Evolutionary conservation across 2,113 vertebrate genomes (phyloP).

Genomic region (Ceyx cyanopectus): DNA sequence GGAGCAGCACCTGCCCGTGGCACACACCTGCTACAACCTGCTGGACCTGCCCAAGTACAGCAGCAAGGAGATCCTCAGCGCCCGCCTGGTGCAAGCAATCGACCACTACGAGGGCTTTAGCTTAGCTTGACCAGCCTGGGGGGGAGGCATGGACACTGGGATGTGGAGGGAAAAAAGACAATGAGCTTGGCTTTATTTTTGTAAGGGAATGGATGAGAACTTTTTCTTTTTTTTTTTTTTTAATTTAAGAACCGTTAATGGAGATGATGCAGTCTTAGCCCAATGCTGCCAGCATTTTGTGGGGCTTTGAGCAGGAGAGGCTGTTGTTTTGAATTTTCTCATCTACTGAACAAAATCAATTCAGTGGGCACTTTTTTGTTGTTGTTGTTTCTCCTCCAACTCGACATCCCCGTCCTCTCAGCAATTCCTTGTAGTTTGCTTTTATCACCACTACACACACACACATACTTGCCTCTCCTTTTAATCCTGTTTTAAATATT

Average conservation of each 20-base stretch:
- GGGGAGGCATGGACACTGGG: neutral
- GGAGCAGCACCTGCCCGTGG: constrained; percentile 93
- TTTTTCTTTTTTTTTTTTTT: neutral
- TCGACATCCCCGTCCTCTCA: neutral
- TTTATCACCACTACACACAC: neutral
- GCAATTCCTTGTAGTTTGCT: neutral
- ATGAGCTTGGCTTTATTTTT: constrained; percentile 77
- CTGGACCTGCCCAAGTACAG: constrained; percentile 96
- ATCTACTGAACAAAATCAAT: neutral
- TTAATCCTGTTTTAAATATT: neutral
- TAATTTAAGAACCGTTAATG: neutral
- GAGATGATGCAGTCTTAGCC: neutral
- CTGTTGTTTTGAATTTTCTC: neutral
- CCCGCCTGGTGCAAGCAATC: constrained; percentile 89
- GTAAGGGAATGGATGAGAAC: constrained; percentile 54
- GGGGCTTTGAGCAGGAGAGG: constrained; percentile 9
- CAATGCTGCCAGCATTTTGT: neutral
- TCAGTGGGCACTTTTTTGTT: neutral
- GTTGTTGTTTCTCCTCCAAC: neutral
- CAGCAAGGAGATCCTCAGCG: constrained; percentile 88
- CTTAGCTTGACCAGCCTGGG: constrained; percentile 81
- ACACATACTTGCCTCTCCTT: neutral
- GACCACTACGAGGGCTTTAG: constrained; percentile 98
- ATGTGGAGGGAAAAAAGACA: neutral
- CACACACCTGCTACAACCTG: constrained; percentile 98